Evolutionary conservation across 2,888 invertebrate species (phyloP).

Genomic region (Agrypnus murinus): DNA sequence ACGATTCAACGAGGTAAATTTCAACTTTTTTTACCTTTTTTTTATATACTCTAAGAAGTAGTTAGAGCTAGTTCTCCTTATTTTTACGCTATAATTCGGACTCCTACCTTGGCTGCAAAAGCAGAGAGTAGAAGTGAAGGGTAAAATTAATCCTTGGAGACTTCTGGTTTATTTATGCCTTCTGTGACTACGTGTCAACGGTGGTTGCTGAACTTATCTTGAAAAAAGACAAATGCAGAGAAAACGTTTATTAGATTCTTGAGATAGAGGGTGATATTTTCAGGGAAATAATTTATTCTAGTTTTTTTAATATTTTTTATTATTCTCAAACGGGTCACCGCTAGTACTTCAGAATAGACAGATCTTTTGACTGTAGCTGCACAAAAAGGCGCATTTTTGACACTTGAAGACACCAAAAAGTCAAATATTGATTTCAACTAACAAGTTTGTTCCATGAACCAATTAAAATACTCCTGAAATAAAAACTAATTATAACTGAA

Average conservation of each 20-base stretch:
- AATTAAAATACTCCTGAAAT: slow-evolving; percentile 2
- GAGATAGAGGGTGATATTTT: background rate
- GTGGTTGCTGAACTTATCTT: slow-evolving; percentile 25
- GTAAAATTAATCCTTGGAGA: slow-evolving; percentile 21
- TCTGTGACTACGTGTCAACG: slow-evolving; percentile 32
- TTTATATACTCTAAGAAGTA: too few relatives aligned
- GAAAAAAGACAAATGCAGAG: slow-evolving; percentile 2
- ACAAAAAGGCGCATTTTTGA: too few relatives aligned
- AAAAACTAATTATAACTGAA: slow-evolving; percentile 40
- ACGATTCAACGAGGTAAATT: slow-evolving; percentile 90
- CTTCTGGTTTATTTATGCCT: slow-evolving; percentile 33
- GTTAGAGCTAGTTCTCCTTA: too few relatives aligned
- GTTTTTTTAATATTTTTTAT: too few relatives aligned
- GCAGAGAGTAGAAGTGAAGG: slow-evolving; percentile 16
- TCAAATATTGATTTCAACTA: background rate
- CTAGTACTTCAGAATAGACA: too few relatives aligned
- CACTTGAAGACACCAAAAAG: too few relatives aligned
- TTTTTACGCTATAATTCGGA: slow-evolving; percentile 11
- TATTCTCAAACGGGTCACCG: too few relatives aligned
- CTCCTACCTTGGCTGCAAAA: slow-evolving; percentile 16
- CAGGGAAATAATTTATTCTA: background rate
- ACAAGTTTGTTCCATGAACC: background rate
- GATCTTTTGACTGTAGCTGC: too few relatives aligned
- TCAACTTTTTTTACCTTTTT: slow-evolving; percentile 14
- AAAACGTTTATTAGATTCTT: slow-evolving; percentile 26